phyloP scores from a whole-genome alignment of 2,888 invertebrate genomes.

The Tiphia femorata region DNA sequence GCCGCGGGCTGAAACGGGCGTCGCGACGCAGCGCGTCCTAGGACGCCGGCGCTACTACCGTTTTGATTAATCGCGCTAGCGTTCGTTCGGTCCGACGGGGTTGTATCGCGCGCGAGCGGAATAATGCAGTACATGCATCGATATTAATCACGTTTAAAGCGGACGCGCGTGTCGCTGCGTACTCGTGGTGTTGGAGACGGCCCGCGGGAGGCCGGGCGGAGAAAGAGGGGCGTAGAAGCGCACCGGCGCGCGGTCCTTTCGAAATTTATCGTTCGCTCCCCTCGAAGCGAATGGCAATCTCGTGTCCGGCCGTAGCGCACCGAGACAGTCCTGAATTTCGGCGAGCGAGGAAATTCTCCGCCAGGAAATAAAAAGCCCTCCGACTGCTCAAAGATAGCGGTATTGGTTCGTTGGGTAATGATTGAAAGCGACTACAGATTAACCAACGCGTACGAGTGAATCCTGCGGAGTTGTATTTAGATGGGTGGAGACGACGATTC shows the following conservation, averaged over 20 bases:
- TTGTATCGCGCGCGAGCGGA: conserved; percentile 24
- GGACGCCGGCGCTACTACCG: conserved; percentile 18
- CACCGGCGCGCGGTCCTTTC: conserved; percentile 29
- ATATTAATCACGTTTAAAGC: conserved; percentile 52
- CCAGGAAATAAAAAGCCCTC: no score
- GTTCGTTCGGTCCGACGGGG: neutral
- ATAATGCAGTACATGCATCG: conserved; percentile 34
- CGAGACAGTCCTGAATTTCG: no score
- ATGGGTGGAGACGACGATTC: no score
- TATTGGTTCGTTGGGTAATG: no score
- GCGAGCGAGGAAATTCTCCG: no score
- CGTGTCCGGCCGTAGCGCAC: no score
- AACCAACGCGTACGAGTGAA: no score
- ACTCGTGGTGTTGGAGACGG: conserved; percentile 14
- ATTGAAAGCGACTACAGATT: no score
- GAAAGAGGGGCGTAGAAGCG: no score
- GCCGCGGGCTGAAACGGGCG: no score
- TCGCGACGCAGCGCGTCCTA: conserved; percentile 17
- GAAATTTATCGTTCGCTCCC: conserved; percentile 25
- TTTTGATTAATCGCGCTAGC: conserved; percentile 48
- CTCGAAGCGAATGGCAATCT: conserved; percentile 19
- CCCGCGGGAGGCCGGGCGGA: conserved; percentile 5
- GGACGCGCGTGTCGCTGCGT: conserved; percentile 21
- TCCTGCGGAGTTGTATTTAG: no score
- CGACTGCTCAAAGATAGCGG: no score